Percentiles rank a stretch among this genome's conserved stretches.
Evolutionary conservation across 2,888 invertebrate species (phyloP).

Genomic region (Seira ritae): DNA sequence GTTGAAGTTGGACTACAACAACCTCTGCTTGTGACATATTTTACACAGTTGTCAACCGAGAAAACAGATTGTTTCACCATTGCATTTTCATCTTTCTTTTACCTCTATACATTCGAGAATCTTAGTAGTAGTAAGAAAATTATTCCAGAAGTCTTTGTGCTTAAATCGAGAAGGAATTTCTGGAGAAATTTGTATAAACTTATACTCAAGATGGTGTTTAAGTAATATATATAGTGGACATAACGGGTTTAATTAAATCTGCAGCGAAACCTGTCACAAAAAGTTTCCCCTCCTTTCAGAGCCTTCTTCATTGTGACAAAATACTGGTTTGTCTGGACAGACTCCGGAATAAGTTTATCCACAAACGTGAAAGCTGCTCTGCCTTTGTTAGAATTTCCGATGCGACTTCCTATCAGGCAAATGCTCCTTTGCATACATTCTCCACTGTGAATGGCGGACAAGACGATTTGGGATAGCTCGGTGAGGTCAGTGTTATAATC

Average conservation of each 20-base stretch:
- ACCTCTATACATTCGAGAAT: too few relatives aligned
- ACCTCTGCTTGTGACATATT: not conserved
- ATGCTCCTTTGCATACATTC: slow-evolving; percentile 72
- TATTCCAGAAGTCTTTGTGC: too few relatives aligned
- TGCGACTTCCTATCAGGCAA: slow-evolving; percentile 68
- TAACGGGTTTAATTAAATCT: slow-evolving; percentile 34
- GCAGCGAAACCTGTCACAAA: slow-evolving; percentile 67
- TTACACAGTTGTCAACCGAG: not conserved
- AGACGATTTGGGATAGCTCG: slow-evolving; percentile 69
- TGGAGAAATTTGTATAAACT: too few relatives aligned
- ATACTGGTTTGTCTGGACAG: slow-evolving; percentile 68
- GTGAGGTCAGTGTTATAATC: slow-evolving; percentile 67
- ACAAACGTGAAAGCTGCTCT: slow-evolving; percentile 62
- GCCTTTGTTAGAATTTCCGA: slow-evolving; percentile 62
- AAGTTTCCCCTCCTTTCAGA: slow-evolving; percentile 57
- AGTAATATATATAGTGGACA: too few relatives aligned
- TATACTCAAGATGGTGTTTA: too few relatives aligned
- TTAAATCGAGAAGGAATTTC: too few relatives aligned
- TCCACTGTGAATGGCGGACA: slow-evolving; percentile 69
- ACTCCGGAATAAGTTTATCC: slow-evolving; percentile 66
- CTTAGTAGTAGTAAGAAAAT: too few relatives aligned
- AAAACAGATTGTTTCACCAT: not conserved
- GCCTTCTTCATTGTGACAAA: slow-evolving; percentile 68
- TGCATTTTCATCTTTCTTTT: not conserved
- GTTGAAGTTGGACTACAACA: not conserved